Evolutionary conservation across 2,797 vertebrate species (phyloP), one percentile per base, ranked within the genome.

Genomic region (Poecilia velifera): DNA sequence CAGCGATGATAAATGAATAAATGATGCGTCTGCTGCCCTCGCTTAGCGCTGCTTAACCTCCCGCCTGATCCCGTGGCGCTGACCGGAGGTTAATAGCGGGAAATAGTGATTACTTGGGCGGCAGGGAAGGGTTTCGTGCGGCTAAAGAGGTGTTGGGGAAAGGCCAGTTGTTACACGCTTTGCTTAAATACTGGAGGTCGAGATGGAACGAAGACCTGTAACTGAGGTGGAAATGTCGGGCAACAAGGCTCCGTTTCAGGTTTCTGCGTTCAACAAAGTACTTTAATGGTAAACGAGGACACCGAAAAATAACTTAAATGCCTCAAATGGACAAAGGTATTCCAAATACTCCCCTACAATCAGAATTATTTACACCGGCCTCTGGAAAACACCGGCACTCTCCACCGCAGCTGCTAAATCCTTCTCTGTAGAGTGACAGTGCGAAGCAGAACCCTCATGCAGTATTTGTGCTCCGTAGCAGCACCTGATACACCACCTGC

Each of bases 401-500:
- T 68, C 47, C 39, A 1, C 45, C 72, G 74, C 39, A 73, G 74
- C 70, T 12, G 45, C 83, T 43, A 9, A 45, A 1, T 0, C 77
- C 41, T 3, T 43, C 75, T 28, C 78, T 45, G 36, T 25, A 25
- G 80, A 70, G 70, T 75, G 47, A 86, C 74, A 79, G 70, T 75
- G 66, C 78, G 76, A 86, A 81, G 77, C 83, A 74, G 57, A 91
- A 76, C 43, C 62, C 62, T 86, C 73, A 82, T 89, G 74, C 55
- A 88, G 84, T 85, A 89, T 91, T 88, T 83, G 82, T 83, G 80
- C 79, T 82, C 86, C 66, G 46, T 73, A 82, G 84, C 80, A 75
- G 81, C 0, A 36, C 28, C 72, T 59, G 49, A 79, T 81, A 77
- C 75, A 71, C 84, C 79, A 87, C 86, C 83, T 87, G 80, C 78